A percentile compares a stretch with the other conserved stretches of the same genome.
These are phyloP conservation scores for Therioaphis trifolii DNA, from an alignment of 2,888 invertebrate genomes.

Conservation along the genomic window DNA sequence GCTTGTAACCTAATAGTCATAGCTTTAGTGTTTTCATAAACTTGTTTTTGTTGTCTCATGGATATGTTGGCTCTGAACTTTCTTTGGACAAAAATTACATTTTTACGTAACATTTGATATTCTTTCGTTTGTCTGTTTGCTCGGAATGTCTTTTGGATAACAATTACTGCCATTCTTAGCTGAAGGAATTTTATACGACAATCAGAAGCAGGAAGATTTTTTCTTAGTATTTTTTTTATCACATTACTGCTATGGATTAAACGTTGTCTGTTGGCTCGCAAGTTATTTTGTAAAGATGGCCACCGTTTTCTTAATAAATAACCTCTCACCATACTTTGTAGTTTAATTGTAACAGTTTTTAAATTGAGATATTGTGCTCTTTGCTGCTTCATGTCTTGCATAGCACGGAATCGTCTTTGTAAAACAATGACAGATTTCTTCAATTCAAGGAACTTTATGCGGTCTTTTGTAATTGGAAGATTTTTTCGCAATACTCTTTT, in stretches of 20 bases:
- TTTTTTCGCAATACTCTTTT: slow-evolving; percentile 53
- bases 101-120: slow-evolving; percentile 40
- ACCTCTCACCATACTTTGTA: slow-evolving; percentile 47
- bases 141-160: slow-evolving; percentile 44
- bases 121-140: slow-evolving; percentile 25
- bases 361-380: slow-evolving; percentile 26
- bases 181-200: slow-evolving; percentile 29
- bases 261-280: background rate
- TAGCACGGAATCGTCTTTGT: slow-evolving; percentile 59
- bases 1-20: slow-evolving; percentile 52
- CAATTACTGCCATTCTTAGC: background rate
- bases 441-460: slow-evolving; percentile 24
- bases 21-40: slow-evolving; percentile 33
- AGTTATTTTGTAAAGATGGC: background rate
- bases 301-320: slow-evolving; percentile 32
- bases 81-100: slow-evolving; percentile 51
- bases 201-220: slow-evolving; percentile 22
- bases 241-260: slow-evolving; percentile 9
- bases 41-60: slow-evolving; percentile 52
- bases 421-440: slow-evolving; percentile 43
- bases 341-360: background rate
- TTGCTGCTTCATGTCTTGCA: slow-evolving; percentile 28
- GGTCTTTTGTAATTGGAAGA: slow-evolving; percentile 18
- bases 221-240: slow-evolving; percentile 36
- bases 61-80: slow-evolving; percentile 55